Conservation (phyloP, 2,888 invertebrate species). For the Cotesia congregata region DNA sequence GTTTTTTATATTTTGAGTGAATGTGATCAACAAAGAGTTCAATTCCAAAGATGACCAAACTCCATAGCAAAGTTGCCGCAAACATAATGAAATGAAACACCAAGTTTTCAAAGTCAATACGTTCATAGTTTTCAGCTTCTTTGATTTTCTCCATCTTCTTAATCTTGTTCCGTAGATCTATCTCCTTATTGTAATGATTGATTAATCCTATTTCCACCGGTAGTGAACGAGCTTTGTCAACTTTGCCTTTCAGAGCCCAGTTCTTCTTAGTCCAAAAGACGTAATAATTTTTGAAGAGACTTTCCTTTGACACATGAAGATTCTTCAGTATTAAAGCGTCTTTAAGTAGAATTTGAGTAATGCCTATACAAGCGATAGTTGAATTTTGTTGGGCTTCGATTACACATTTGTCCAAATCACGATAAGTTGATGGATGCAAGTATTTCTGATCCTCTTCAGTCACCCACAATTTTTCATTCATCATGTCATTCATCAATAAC, state of each 20-base stretch:
- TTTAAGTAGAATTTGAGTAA: neutral
- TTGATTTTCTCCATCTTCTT: too few species aligned
- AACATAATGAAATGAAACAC: too few species aligned
- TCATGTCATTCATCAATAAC: neutral
- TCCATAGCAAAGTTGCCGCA: too few species aligned
- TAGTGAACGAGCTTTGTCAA: neutral
- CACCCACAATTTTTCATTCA: neutral
- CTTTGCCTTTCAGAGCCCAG: neutral
- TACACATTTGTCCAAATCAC: neutral
- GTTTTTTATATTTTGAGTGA: too few species aligned
- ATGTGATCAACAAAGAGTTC: too few species aligned
- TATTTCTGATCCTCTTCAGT: neutral
- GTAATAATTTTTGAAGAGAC: neutral
- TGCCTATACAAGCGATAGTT: neutral
- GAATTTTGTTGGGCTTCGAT: neutral
- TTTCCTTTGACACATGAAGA: neutral
- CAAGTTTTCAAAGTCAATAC: too few species aligned
- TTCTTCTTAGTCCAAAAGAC: neutral
- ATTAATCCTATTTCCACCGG: neutral
- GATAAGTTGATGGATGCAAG: neutral
- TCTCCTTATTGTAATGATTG: too few species aligned
- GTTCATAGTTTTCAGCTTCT: too few species aligned
- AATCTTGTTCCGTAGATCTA: too few species aligned
- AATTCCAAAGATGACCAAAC: too few species aligned
- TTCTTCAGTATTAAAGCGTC: neutral